Evolutionary conservation across 2,888 invertebrate genomes (phyloP).

Genomic region (Odiellus spinosus): DNA sequence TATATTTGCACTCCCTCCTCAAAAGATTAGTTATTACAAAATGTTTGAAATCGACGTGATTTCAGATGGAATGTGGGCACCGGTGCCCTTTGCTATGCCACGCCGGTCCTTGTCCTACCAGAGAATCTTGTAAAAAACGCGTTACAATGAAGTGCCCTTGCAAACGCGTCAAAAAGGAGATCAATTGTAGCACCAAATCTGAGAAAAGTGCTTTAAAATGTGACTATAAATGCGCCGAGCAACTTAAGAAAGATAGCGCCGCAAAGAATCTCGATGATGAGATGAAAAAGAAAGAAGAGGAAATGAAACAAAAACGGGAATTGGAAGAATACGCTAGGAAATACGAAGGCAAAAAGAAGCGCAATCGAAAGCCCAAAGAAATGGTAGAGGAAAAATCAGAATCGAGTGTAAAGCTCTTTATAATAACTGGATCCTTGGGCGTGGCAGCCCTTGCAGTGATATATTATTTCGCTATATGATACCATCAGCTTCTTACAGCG

Average conservation of each 20-base stretch:
- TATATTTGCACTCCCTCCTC: too few relatives aligned
- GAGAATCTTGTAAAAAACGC: conserved; percentile 57
- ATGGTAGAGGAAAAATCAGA: not conserved
- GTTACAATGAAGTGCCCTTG: conserved; percentile 62
- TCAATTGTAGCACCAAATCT: conserved; percentile 37
- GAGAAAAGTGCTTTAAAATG: conserved; percentile 37
- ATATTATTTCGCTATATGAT: too few relatives aligned
- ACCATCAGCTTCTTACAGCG: too few relatives aligned
- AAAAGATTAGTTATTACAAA: too few relatives aligned
- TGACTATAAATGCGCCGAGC: conserved; percentile 45
- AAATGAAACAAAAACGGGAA: conserved; percentile 26
- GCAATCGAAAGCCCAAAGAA: conserved; percentile 6
- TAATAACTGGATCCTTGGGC: too few relatives aligned
- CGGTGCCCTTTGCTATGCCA: conserved; percentile 59
- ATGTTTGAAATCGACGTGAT: too few relatives aligned
- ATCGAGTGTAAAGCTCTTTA: not conserved
- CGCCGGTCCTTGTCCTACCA: conserved; percentile 47
- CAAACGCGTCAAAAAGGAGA: conserved; percentile 54
- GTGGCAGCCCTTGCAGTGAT: too few relatives aligned
- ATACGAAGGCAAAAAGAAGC: conserved; percentile 23
- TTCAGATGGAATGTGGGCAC: conserved; percentile 62
- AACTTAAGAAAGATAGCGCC: conserved; percentile 36
- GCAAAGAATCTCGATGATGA: conserved; percentile 17
- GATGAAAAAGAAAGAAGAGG: conserved; percentile 24
- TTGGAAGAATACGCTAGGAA: conserved; percentile 29